Percentiles rank a stretch among this genome's conserved stretches.
phyloP scores from a whole-genome alignment of 1,140 invertebrate species.

The Drosophila watanabei region DNA sequence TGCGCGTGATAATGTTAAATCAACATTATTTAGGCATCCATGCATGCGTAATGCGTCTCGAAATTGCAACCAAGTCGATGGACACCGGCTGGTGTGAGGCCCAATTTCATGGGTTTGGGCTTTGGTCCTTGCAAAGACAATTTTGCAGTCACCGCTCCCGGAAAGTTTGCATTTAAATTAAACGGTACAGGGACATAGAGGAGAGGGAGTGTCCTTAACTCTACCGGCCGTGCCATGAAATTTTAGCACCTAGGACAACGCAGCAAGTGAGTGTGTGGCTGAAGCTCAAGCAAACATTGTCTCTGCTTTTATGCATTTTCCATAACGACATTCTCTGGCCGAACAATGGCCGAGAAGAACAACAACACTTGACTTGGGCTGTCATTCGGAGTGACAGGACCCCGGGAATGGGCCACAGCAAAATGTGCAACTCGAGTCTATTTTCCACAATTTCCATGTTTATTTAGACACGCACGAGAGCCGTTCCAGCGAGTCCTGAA shows the following conservation, averaged over 20 bases:
- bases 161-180: conserved; percentile 82
- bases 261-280: conserved; percentile 3
- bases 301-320: conserved; percentile 77
- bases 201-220: background rate
- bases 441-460: conserved; percentile 82
- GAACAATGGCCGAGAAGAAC: conserved; percentile 54
- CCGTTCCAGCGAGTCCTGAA: conserved; percentile 19
- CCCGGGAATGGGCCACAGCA: conserved; percentile 59
- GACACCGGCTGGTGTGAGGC: conserved; percentile 3
- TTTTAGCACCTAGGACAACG: conserved; percentile 61
- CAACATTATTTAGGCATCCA: conserved; percentile 84
- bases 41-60: conserved; percentile 85
- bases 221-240: conserved; percentile 55
- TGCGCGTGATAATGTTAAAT: conserved; percentile 81
- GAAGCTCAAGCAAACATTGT: conserved; percentile 61
- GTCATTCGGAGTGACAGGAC: conserved; percentile 78
- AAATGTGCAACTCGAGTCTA: conserved; percentile 78
- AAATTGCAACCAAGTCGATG: conserved; percentile 63
- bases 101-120: conserved; percentile 4
- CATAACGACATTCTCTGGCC: conserved; percentile 70
- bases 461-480: conserved; percentile 71
- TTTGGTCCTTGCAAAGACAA: conserved; percentile 60
- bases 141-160: conserved; percentile 55
- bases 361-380: conserved; percentile 76
- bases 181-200: conserved; percentile 40